A percentile compares a stretch with the other conserved stretches of the same genome.
Evolutionary conservation across 2,113 vertebrate species (phyloP).

Genomic region (Xerus inauris): DNA sequence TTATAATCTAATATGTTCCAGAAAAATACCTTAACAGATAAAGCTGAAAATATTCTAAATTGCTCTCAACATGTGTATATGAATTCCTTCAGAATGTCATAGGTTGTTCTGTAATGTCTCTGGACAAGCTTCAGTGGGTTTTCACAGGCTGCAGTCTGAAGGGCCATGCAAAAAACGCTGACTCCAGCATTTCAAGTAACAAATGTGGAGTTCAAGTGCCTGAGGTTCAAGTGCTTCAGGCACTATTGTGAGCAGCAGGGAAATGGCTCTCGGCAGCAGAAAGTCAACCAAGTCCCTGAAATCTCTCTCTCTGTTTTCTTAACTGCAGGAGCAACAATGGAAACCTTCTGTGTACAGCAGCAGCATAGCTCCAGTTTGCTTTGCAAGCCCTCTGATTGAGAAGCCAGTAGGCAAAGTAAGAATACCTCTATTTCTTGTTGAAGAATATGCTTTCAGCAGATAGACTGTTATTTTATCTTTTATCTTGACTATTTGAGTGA

Average conservation of each 20-base stretch:
- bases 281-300: neutral
- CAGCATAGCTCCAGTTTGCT: constrained; percentile 25
- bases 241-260: neutral
- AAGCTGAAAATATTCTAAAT: constrained; percentile 46
- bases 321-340: constrained; percentile 73
- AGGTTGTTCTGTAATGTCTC: neutral
- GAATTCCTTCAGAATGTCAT: constrained; percentile 23
- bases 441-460: neutral
- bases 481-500: neutral
- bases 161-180: neutral
- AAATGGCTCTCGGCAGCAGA: neutral
- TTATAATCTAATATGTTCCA: neutral
- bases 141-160: constrained; percentile 19
- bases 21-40: neutral
- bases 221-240: neutral
- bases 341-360: neutral
- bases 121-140: constrained; percentile 67
- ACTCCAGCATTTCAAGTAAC: constrained; percentile 24
- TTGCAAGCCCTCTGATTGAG: constrained; percentile 63
- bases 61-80: neutral
- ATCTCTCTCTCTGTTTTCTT: neutral
- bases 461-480: neutral
- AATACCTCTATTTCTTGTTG: neutral
- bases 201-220: neutral
- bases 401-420: constrained; percentile 74